phyloP scores from a whole-genome alignment of 2,888 invertebrate species.

The Drosophila heteroneura region DNA sequence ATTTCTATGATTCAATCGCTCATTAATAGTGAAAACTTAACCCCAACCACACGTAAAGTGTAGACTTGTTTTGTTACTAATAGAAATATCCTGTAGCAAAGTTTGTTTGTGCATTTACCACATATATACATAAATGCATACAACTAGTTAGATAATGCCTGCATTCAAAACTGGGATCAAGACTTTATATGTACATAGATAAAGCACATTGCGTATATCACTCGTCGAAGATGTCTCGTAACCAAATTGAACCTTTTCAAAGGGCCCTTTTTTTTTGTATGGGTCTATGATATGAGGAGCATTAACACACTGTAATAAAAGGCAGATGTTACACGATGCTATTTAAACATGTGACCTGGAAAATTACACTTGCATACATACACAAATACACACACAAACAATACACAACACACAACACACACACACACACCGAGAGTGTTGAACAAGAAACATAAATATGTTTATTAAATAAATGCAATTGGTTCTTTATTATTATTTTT shows the following conservation, averaged over 20 bases:
- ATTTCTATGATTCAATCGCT: neutral
- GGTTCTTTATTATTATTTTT: neutral
- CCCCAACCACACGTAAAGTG: neutral
- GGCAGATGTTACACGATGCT: conserved; percentile 15
- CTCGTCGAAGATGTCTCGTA: neutral
- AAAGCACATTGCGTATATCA: neutral
- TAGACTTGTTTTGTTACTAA: too few relatives aligned
- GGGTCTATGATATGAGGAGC: neutral
- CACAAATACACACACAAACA: neutral
- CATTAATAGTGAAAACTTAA: neutral
- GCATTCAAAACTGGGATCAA: neutral
- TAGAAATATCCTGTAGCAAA: neutral
- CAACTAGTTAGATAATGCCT: neutral
- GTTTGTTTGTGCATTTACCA: neutral
- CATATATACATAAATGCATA: neutral
- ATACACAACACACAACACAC: neutral
- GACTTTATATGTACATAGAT: neutral
- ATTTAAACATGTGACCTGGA: conserved; percentile 36
- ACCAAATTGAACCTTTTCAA: neutral
- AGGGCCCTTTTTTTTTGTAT: neutral
- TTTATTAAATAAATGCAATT: neutral
- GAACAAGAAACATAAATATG: conserved; percentile 8
- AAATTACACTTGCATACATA: conserved; percentile 18
- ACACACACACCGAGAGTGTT: neutral
- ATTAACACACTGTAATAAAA: conserved; percentile 6